Conservation (phyloP, 2,797 vertebrate genomes). For the Octomys mimax region DNA sequence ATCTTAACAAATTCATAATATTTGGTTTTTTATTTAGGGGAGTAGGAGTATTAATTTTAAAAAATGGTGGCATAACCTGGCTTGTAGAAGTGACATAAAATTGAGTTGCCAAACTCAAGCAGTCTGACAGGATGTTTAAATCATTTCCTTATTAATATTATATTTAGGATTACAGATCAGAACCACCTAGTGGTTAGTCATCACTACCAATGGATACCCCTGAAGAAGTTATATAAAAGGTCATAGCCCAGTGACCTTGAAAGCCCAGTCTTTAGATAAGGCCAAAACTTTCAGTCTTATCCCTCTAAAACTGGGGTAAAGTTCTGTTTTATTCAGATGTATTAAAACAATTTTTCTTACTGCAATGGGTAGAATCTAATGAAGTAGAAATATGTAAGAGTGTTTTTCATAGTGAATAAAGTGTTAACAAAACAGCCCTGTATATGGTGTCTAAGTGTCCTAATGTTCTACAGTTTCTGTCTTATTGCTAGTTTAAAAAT, state of each 20-base stretch:
- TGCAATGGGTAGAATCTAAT: conserved; percentile 6
- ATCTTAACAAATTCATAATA: conserved; percentile 52
- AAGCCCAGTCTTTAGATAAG: not conserved
- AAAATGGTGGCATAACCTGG: not conserved
- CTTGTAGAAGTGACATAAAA: not conserved
- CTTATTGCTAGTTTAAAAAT: too few species aligned
- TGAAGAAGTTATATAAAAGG: conserved; percentile 15
- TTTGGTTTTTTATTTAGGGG: conserved; percentile 56
- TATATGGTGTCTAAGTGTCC: not conserved
- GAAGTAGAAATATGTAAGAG: not conserved
- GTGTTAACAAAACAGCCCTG: not conserved
- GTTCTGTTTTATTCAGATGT: not conserved
- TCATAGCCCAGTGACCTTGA: not conserved
- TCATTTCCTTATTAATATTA: conserved; percentile 38
- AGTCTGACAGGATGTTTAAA: conserved; percentile 39
- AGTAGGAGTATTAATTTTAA: conserved; percentile 30
- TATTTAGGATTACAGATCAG: conserved; percentile 27
- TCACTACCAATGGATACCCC: not conserved
- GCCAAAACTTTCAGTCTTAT: not conserved
- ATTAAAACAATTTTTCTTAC: not conserved
- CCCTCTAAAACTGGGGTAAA: not conserved
- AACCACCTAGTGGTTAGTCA: conserved; percentile 9
- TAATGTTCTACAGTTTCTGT: conserved; percentile 14
- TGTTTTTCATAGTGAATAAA: conserved; percentile 31
- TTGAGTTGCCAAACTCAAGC: conserved; percentile 39